These are phyloP conservation scores for Microplitis deprimator DNA, from an alignment of 2,888 invertebrate species.

Conservation along the genomic window DNA sequence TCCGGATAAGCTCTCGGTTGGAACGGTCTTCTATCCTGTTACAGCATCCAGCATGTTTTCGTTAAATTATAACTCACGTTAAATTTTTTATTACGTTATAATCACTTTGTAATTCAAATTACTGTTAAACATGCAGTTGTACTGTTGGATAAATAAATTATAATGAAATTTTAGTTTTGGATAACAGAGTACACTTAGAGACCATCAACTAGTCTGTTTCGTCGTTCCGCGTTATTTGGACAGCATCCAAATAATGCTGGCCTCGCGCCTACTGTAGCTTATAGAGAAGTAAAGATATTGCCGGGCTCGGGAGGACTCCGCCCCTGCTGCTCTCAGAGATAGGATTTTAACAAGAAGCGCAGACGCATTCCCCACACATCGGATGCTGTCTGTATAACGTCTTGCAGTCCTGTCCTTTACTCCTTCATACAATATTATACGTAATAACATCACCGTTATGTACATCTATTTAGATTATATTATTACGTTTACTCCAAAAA, in stretches of 20 bases:
- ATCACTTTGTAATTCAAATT: not conserved
- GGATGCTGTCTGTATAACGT: slow-evolving; percentile 15
- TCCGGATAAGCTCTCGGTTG: slow-evolving; percentile 35
- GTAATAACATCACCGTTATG: not conserved
- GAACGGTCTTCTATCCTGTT: slow-evolving; percentile 21
- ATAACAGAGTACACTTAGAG: slow-evolving; percentile 26
- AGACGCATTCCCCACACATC: slow-evolving; percentile 29
- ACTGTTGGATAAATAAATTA: not conserved
- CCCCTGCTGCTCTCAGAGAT: slow-evolving; percentile 36
- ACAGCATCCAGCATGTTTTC: slow-evolving; percentile 18
- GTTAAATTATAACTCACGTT: not conserved
- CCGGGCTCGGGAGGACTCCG: slow-evolving; percentile 42
- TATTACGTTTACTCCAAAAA: not conserved
- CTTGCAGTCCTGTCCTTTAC: slow-evolving; percentile 2
- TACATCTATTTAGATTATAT: not conserved
- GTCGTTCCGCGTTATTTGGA: slow-evolving; percentile 47
- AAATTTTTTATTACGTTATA: not conserved
- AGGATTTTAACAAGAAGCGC: slow-evolving; percentile 32
- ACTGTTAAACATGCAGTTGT: too few relatives aligned
- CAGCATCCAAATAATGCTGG: slow-evolving; percentile 50
- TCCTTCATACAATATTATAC: not conserved
- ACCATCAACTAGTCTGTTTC: slow-evolving; percentile 27
- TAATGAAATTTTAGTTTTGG: slow-evolving; percentile 32
- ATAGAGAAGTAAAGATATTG: slow-evolving; percentile 30
- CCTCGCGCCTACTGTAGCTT: slow-evolving; percentile 42